Base-by-base conservation (phyloP, 35 echinoderm and acorn worm species). In the Patiria miniata region DNA sequence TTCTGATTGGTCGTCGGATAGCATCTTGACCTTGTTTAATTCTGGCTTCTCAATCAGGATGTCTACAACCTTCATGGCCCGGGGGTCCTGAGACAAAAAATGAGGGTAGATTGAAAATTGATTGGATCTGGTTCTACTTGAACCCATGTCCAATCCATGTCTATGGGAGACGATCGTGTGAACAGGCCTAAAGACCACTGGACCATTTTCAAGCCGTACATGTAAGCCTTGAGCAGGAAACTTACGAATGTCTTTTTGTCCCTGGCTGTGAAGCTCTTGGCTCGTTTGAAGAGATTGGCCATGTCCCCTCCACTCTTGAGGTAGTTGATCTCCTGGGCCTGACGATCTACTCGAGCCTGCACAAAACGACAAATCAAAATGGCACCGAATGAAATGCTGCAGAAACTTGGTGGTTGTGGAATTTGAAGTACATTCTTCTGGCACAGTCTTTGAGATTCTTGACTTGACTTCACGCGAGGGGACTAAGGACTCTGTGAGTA, bases 251-350 rank as follows among this genome's bases (percentile, higher is more conserved):
- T 54, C 61, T 92, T 92, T 56, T 90, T 95, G 54, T 95, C 93
- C 47, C 89, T 95, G 23, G 89, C 93, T 5, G 93, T 91, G 78
- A 95, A 95, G 79, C 93, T 95, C 86, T 95, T 95, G 0, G 93
- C 93, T 78, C 93, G 58, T 57, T 80, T 95, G 68, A 95, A 95
- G 29, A 52, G 36, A 29, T 37, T 73, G 8, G 84, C 83, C 10
- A 73, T 40, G 6, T 82, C 77, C 39, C 61, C 81, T 15, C 80
- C 86, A 83, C 87, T 87, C 57, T 86, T 85, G 30, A 95, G 86
- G 85, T 85, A 95, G 69, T 88, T 92, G 7, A 95, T 91, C 60
- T 95, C 93, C 37, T 82, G 47, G 6, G 89, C 81, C 61, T 95
- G 93, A 57, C 93, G 58, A 38, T 95, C 93, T 21, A 95, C 84